Conservation (phyloP, 2,113 vertebrate genomes). For the Cynocephalus volans region DNA sequence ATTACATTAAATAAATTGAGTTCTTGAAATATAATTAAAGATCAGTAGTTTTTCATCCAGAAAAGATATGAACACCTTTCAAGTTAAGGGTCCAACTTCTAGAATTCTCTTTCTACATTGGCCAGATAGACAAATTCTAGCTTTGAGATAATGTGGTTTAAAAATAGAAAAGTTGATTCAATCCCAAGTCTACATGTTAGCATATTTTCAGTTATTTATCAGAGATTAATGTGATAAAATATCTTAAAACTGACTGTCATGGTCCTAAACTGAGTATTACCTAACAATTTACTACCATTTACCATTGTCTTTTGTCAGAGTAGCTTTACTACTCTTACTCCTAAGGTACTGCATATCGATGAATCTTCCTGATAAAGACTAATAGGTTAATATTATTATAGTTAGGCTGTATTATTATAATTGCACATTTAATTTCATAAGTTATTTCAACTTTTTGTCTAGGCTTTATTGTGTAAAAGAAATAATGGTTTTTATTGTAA, state of each 20-base stretch:
- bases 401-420: background rate
- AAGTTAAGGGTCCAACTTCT: background rate
- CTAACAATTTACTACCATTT: background rate
- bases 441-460: conserved; percentile 41
- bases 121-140: background rate
- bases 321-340: background rate
- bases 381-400: background rate
- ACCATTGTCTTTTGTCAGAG: background rate
- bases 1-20: conserved; percentile 71
- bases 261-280: background rate
- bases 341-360: background rate
- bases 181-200: background rate
- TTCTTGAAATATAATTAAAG: conserved; percentile 58
- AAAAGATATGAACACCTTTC: conserved; percentile 41
- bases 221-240: conserved; percentile 14
- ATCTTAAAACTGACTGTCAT: background rate
- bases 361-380: conserved; percentile 33
- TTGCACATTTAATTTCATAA: conserved; percentile 53
- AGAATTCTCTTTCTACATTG: background rate
- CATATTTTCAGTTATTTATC: conserved; percentile 14
- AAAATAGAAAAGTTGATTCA: conserved; percentile 52
- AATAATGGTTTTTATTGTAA: conserved; percentile 55
- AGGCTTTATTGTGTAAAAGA: conserved; percentile 21
- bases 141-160: conserved; percentile 25
- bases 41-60: conserved; percentile 21